Conservation (phyloP, 2,888 invertebrate species). For the Drosophila helvetica region DNA sequence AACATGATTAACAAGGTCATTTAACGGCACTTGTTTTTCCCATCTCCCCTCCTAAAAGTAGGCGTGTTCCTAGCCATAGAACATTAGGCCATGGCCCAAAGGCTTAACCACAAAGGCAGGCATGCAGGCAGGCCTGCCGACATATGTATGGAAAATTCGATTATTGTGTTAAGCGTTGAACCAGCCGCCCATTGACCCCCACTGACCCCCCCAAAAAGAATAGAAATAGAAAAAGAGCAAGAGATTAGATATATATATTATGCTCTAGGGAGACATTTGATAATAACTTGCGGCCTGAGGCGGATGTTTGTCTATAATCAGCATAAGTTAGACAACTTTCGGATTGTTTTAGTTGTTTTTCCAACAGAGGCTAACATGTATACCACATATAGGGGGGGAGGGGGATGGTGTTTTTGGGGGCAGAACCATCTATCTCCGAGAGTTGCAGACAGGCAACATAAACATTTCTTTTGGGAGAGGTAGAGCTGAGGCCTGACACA, state of each 20-base stretch:
- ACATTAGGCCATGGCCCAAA: slow-evolving; percentile 50
- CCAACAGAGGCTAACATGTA: slow-evolving; percentile 39
- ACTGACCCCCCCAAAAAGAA: slow-evolving; percentile 1
- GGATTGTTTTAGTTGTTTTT: slow-evolving; percentile 44
- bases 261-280: slow-evolving; percentile 75
- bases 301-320: slow-evolving; percentile 66
- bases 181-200: slow-evolving; percentile 36
- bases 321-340: slow-evolving; percentile 72
- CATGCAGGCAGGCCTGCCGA: slow-evolving; percentile 10
- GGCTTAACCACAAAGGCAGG: slow-evolving; percentile 49
- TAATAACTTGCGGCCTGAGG: slow-evolving; percentile 73
- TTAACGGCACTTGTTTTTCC: slow-evolving; percentile 66
- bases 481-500: slow-evolving; percentile 57
- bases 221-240: slow-evolving; percentile 7
- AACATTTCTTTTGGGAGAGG: slow-evolving; percentile 60
- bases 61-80: slow-evolving; percentile 39
- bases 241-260: slow-evolving; percentile 59
- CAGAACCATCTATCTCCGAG: slow-evolving; percentile 39
- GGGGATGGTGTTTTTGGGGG: slow-evolving; percentile 22
- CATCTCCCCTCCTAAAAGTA: slow-evolving; percentile 21
- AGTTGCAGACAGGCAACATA: slow-evolving; percentile 62
- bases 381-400: neutral
- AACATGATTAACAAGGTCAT: slow-evolving; percentile 77
- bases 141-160: slow-evolving; percentile 59
- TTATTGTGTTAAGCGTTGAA: slow-evolving; percentile 68